These are phyloP conservation scores for Aproaerema taeniolella DNA, from an alignment of 2,888 invertebrate genomes.

Conservation along the genomic window DNA sequence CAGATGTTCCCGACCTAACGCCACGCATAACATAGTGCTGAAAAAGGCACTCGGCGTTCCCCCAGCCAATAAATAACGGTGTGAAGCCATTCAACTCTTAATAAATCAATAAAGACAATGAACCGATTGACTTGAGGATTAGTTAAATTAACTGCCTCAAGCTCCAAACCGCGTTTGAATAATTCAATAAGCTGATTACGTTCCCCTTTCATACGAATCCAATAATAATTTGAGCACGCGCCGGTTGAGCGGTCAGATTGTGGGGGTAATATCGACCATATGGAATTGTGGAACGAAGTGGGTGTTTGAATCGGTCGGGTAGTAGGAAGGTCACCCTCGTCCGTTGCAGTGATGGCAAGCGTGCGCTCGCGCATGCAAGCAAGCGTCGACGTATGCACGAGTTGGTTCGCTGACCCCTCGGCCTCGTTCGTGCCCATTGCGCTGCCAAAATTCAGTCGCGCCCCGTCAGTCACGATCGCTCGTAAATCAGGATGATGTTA, in stretches of 20 bases:
- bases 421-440: slow-evolving; percentile 32
- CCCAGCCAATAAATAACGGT: slow-evolving; percentile 12
- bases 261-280: slow-evolving; percentile 1
- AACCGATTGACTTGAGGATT: slow-evolving; percentile 7
- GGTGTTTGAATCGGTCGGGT: slow-evolving; percentile 10
- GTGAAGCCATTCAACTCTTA: slow-evolving; percentile 7
- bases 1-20: slow-evolving; percentile 46
- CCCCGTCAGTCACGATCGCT: slow-evolving; percentile 14
- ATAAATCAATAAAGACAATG: slow-evolving; percentile 12
- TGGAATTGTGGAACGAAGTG: not conserved
- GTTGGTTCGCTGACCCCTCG: slow-evolving; percentile 47
- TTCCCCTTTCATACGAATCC: slow-evolving; percentile 15
- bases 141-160: slow-evolving; percentile 14
- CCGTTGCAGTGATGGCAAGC: slow-evolving; percentile 8
- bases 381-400: slow-evolving; percentile 42
- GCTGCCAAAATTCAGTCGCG: slow-evolving; percentile 31
- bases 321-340: slow-evolving; percentile 29
- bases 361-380: slow-evolving; percentile 34
- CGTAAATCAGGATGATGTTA: slow-evolving; percentile 18
- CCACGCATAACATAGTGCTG: slow-evolving; percentile 20
- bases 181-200: slow-evolving; percentile 23
- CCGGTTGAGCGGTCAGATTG: slow-evolving; percentile 12
- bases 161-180: slow-evolving; percentile 24
- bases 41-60: slow-evolving; percentile 16
- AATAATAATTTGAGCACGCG: slow-evolving; percentile 26